Evolutionary conservation across 2,888 invertebrate species (phyloP).

Genomic region (Stictocephala bisonia): DNA sequence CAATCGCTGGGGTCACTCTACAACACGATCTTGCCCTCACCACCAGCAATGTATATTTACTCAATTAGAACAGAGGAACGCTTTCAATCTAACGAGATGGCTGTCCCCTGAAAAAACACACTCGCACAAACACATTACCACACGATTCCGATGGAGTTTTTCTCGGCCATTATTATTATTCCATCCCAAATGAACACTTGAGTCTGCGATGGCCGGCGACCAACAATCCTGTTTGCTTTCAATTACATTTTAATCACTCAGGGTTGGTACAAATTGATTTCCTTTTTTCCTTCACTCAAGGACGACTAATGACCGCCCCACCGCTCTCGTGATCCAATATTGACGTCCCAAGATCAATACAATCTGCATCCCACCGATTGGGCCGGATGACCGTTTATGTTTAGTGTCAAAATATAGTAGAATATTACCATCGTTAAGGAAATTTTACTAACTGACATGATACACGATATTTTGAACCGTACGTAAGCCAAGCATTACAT

Average conservation of each 20-base stretch:
- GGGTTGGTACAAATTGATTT: constrained; percentile 51
- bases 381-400: too few species aligned
- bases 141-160: neutral
- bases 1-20: constrained; percentile 30
- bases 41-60: neutral
- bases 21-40: constrained; percentile 15
- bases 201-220: constrained; percentile 29
- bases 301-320: constrained; percentile 6
- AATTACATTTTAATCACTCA: constrained; percentile 55
- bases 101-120: constrained; percentile 15
- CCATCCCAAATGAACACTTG: constrained; percentile 27
- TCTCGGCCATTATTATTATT: constrained; percentile 14
- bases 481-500: too few species aligned
- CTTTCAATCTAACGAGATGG: constrained; percentile 18
- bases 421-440: too few species aligned
- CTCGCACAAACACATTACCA: constrained; percentile 34
- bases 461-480: too few species aligned
- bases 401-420: too few species aligned
- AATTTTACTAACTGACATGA: too few species aligned
- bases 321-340: neutral
- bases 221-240: constrained; percentile 54
- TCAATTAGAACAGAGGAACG: constrained; percentile 34
- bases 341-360: constrained; percentile 16
- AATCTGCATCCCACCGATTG: too few species aligned
- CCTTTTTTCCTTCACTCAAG: constrained; percentile 24